Conservation (phyloP, 2,113 vertebrate genomes). For the Xenus cinereus region DNA sequence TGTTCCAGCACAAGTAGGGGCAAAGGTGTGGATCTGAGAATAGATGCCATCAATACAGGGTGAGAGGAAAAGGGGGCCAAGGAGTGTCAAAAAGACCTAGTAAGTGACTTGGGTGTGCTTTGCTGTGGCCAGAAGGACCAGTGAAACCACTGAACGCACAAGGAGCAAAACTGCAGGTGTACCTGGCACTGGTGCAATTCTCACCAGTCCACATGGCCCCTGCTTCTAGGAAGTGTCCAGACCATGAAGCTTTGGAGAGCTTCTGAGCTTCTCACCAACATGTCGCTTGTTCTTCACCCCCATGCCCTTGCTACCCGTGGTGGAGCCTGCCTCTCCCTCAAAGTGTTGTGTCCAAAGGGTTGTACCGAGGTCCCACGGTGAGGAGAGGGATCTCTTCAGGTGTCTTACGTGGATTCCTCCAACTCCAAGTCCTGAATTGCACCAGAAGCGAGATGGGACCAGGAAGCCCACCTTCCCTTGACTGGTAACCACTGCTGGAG, state of each 20-base stretch:
- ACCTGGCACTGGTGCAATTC: not conserved
- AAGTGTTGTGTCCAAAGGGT: not conserved
- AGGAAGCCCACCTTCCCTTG: not conserved
- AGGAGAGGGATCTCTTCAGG: not conserved
- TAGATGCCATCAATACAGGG: too few relatives aligned
- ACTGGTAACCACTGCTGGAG: not conserved
- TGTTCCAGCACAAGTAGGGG: not conserved
- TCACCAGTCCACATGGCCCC: not conserved
- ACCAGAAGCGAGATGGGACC: not conserved
- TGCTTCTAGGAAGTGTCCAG: not conserved
- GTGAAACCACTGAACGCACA: not conserved
- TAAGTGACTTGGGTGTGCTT: not conserved
- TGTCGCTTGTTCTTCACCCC: not conserved
- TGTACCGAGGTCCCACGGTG: not conserved
- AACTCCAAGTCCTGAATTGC: not conserved
- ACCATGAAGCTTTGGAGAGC: not conserved
- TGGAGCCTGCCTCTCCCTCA: not conserved
- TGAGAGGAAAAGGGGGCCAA: not conserved
- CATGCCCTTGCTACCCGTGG: accelerated
- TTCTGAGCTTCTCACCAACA: not conserved
- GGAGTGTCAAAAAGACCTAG: not conserved
- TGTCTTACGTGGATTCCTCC: not conserved
- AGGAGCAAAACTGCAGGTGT: not conserved
- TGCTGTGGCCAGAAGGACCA: not conserved
- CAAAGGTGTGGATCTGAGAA: not conserved